These are phyloP conservation scores for Aix galericulata DNA, from an alignment of 2,113 vertebrate genomes.

Conservation along the genomic window DNA sequence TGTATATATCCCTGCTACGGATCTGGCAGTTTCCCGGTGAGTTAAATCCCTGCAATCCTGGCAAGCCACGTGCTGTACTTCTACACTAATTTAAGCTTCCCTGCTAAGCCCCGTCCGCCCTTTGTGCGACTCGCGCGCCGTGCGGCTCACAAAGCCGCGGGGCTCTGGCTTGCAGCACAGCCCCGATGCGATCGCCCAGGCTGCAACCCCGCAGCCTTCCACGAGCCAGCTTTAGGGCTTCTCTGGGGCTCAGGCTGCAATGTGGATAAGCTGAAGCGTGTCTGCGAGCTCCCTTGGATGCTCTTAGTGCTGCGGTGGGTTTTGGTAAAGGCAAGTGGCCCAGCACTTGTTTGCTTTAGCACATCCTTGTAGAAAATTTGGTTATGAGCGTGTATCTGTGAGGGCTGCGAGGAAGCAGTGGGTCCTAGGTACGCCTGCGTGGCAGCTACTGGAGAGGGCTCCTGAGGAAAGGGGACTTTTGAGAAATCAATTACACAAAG, in stretches of 20 bases:
- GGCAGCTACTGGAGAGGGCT: not conserved
- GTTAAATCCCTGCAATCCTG: not conserved
- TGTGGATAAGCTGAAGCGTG: rapidly evolving
- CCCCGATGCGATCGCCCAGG: not conserved
- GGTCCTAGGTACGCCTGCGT: not conserved
- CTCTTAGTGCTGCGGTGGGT: not conserved
- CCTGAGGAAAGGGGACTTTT: not conserved
- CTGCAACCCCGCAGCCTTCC: not conserved
- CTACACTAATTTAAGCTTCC: constrained; percentile 47
- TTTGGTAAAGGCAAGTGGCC: not conserved
- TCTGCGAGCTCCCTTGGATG: not conserved
- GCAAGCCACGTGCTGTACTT: constrained; percentile 18
- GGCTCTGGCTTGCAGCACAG: not conserved
- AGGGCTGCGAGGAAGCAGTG: not conserved
- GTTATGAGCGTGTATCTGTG: not conserved
- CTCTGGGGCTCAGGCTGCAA: not conserved
- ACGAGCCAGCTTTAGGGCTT: not conserved
- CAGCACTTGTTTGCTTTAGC: not conserved
- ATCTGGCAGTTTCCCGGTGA: not conserved
- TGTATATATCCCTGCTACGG: not conserved
- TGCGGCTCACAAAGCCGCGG: constrained; percentile 41
- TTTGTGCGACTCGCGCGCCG: constrained; percentile 25
- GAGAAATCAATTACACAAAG: constrained; percentile 59
- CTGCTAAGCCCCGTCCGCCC: constrained; percentile 7
- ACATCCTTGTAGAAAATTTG: not conserved